Base-by-base conservation (phyloP, 1,140 invertebrate genomes). In the Octopus sinensis region DNA sequence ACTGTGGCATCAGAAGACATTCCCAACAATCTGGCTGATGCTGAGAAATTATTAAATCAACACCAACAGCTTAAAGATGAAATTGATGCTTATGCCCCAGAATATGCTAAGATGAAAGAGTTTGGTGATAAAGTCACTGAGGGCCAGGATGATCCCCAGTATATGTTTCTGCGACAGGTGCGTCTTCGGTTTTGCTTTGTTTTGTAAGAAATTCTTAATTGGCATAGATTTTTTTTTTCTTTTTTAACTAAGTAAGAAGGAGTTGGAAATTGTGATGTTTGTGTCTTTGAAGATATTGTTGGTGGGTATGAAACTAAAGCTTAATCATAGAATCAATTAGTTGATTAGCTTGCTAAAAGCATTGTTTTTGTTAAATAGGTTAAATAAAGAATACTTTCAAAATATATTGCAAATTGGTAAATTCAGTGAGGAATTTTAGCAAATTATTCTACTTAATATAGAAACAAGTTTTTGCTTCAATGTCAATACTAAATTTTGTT, bases 51-150 rank as follows among this genome's bases (percentile, higher is more conserved):
- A 4, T 92, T 99, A 0, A 97, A 95, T 79, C 97, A 93, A 85
- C 98, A 99, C 92, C 96, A 98, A 91, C 96, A 96, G 83, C 98
- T 99, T 84, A 95, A 96, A 87, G 98, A 99, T 89, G 98, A 99
- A 91, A 99, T 99, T 86, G 97, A 99, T 90, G 98, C 98, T 88
- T 99, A 99, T 89, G 97, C 95, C 76, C 96, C 98, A 85, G 98
- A 99, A 90, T 99, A 98, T 90, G 90, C 95, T 84, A 97, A 97
- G 92, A 99, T 99, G 97, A 99, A 99, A 95, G 97, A 98, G 86
- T 99, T 99, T 90, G 98, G 98, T 78, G 97, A 99, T 88, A 94
- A 95, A 86, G 93, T 98, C 80, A 98, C 96, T 78, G 95, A 95
- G 81, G 96, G 88, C 77, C 92, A 93, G 84, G 86, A 87, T 75